Evolutionary conservation across 2,113 vertebrate genomes (phyloP), one percentile per base, ranked within the genome.

Genomic region (Anser brachyrhynchus): DNA sequence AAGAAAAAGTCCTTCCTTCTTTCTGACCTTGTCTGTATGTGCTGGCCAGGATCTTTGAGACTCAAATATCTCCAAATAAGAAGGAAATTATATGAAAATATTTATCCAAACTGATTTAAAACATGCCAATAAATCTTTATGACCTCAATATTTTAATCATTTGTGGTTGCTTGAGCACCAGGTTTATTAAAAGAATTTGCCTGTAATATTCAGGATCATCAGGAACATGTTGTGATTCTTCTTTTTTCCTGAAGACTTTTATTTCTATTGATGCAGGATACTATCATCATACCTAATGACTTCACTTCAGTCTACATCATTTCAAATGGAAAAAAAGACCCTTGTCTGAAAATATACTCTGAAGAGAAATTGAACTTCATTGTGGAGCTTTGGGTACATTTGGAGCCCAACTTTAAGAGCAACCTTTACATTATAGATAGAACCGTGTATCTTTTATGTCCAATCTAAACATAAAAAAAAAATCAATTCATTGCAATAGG

Each of bases 351-450:
- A 85, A 86, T 57, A 57, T 7, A 15, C 41, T 75, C 51, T 83
- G 72, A 93, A 78, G 31, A 75, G 46, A 95, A 84, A 95, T 86
- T 80, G 4, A 73, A 72, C 46, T 82, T 81, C n/a, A 61, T 65
- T 65, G 13, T 69, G 37, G 33, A 86, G 22, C 11, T 87, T 69
- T 90, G 35, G 35, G 49, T 82, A 16, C 15, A 39, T 92, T 95
- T 77, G 69, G 33, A 69, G 35, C 33, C 21, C 41, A 91, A 20
- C 14, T 74, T 87, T 28, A 71, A 44, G 64, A 71, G 8, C 16
- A 77, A 78, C 13, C 14, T 93, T 66, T 93, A 43, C 17, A 29
- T 70, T 44, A 72, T 35, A n/a, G n/a, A 9, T 49, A 28, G 2
- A 62, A n/a, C 66, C 28, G 35, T 76, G 25, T 26, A 7, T 37